These are phyloP conservation scores for Bergia puertoricense DNA, from an alignment of 92 coral and sea anemone species.

Conservation along the genomic window DNA sequence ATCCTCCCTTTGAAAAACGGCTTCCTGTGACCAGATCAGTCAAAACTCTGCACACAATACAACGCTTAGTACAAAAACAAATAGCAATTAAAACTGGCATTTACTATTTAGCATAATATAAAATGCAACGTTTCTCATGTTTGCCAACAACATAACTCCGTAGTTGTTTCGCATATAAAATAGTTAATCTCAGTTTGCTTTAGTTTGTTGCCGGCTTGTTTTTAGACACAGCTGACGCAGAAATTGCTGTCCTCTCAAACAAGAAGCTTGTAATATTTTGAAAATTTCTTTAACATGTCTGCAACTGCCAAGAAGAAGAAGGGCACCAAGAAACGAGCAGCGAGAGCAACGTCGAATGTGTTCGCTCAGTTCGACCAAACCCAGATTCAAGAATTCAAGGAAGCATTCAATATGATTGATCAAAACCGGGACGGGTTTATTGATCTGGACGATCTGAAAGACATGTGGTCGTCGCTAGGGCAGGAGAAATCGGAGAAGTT, in stretches of 20 bases:
- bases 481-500: constrained; percentile 72
- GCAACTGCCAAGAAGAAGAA: constrained; percentile 80
- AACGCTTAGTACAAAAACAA: constrained; percentile 6
- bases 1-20: not conserved
- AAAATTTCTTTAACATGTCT: constrained; percentile 32
- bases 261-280: not conserved
- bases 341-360: constrained; percentile 94
- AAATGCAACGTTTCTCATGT: not conserved
- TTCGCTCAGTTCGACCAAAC: constrained; percentile 98
- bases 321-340: constrained; percentile 90
- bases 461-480: constrained; percentile 90
- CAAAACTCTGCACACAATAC: not conserved
- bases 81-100: not conserved
- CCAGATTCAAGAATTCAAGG: constrained; percentile 98
- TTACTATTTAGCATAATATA: constrained; percentile 6
- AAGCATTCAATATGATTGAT: constrained; percentile 98
- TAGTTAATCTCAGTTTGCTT: not conserved
- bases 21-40: not conserved
- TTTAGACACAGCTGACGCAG: not conserved
- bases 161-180: not conserved
- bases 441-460: constrained; percentile 87
- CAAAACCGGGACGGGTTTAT: constrained; percentile 98
- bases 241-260: not conserved
- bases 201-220: not conserved
- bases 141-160: constrained; percentile 17